Conservation (phyloP, 2,113 vertebrate genomes). For the Meles meles region DNA sequence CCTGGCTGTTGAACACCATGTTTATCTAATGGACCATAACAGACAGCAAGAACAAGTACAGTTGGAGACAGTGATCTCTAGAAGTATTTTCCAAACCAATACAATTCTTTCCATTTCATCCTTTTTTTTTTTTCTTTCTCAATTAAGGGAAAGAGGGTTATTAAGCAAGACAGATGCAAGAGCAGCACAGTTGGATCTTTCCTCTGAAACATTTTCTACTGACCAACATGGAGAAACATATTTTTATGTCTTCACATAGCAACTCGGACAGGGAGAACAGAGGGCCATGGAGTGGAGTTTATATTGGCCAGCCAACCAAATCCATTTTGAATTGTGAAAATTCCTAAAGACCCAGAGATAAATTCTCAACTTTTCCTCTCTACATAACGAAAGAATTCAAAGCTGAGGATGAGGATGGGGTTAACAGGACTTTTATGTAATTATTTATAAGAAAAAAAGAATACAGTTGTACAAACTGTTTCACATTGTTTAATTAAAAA, state of each 20-base stretch:
- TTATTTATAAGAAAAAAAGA: conserved; percentile 17
- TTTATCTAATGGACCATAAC: conserved; percentile 79
- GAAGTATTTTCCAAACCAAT: conserved; percentile 71
- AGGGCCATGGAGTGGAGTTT: background rate
- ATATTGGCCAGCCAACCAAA: background rate
- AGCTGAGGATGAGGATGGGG: background rate
- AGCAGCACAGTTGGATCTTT: conserved; percentile 71
- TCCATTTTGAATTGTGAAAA: background rate
- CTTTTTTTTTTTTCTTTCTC: conserved; percentile 62
- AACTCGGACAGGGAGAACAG: background rate
- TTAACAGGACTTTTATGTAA: background rate
- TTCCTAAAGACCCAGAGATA: conserved; percentile 11
- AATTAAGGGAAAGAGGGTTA: conserved; percentile 61
- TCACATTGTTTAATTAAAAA: background rate
- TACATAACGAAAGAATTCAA: conserved; percentile 14
- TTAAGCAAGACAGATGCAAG: conserved; percentile 78
- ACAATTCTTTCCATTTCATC: conserved; percentile 44
- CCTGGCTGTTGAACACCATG: conserved; percentile 69
- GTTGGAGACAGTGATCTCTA: conserved; percentile 74
- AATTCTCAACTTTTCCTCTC: conserved; percentile 25
- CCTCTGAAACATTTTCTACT: conserved; percentile 73
- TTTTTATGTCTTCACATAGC: conserved; percentile 6
- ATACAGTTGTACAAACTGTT: background rate
- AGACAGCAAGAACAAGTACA: conserved; percentile 61
- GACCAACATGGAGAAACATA: conserved; percentile 72